phyloP scores from a whole-genome alignment of 2,888 invertebrate species.

The Nezara viridula region DNA sequence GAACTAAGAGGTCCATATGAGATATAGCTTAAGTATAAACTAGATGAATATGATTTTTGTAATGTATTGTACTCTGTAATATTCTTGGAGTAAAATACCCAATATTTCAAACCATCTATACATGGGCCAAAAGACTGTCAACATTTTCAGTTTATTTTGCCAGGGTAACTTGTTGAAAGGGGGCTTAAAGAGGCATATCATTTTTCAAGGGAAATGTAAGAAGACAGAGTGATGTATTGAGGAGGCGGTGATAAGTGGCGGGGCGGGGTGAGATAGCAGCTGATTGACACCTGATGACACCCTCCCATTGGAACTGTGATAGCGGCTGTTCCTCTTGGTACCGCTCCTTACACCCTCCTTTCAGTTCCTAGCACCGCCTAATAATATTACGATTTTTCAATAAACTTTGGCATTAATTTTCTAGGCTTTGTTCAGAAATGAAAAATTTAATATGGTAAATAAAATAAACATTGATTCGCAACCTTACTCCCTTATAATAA shows the following conservation, averaged over 20 bases:
- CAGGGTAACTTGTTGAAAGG: not conserved
- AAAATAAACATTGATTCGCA: no score
- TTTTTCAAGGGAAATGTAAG: slow-evolving; percentile 5
- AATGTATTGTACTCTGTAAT: not conserved
- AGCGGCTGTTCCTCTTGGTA: not conserved
- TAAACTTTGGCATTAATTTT: no score
- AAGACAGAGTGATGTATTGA: slow-evolving; percentile 30
- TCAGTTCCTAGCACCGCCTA: not conserved
- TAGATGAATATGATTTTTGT: not conserved
- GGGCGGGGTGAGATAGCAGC: not conserved
- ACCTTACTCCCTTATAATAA: no score
- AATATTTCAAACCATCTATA: not conserved
- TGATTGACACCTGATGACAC: slow-evolving; percentile 43
- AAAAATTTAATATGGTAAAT: no score
- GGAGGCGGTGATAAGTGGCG: not conserved
- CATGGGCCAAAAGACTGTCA: not conserved
- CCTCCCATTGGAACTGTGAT: not conserved
- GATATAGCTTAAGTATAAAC: no score
- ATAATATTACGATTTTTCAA: no score
- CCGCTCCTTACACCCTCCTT: not conserved
- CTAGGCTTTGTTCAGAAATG: no score
- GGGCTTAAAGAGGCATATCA: not conserved
- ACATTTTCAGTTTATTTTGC: not conserved
- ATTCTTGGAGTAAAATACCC: not conserved
- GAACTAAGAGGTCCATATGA: no score